Percentiles rank a stretch among this genome's conserved stretches.
Conservation (phyloP, 2,888 invertebrate species). For the Laothoe populi region DNA sequence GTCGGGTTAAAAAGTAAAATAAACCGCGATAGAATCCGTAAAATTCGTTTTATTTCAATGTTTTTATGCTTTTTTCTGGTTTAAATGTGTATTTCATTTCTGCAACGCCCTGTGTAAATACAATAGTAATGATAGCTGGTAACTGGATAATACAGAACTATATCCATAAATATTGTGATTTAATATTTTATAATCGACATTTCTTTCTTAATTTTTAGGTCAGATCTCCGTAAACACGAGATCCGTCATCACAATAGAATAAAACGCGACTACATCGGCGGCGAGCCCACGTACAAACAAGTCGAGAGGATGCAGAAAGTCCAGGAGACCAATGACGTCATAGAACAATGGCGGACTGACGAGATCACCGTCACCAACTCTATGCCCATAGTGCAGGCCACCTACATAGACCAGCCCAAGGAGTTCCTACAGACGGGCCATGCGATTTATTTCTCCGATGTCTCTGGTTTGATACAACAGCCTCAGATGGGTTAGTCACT, state of each 20-base stretch:
- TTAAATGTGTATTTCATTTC: too few relatives aligned
- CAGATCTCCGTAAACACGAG: conserved; percentile 79
- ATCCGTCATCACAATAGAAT: conserved; percentile 74
- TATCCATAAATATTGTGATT: neutral
- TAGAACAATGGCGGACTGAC: conserved; percentile 47
- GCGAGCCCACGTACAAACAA: conserved; percentile 77
- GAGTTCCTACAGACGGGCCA: conserved; percentile 59
- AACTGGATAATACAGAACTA: too few relatives aligned
- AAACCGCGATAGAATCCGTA: too few relatives aligned
- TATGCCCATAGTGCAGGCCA: conserved; percentile 52
- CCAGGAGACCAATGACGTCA: conserved; percentile 50
- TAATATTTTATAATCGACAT: neutral
- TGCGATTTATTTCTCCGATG: conserved; percentile 69
- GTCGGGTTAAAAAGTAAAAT: too few relatives aligned
- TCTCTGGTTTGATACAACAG: conserved; percentile 61
- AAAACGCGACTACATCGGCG: conserved; percentile 78
- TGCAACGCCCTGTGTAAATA: too few relatives aligned
- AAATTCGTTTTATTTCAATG: too few relatives aligned
- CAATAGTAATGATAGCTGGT: too few relatives aligned
- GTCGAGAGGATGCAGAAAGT: conserved; percentile 70
- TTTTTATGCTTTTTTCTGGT: too few relatives aligned
- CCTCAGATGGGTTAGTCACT: conserved; percentile 59
- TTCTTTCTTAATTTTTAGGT: conserved; percentile 47
- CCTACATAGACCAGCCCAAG: conserved; percentile 65
- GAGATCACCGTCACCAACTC: conserved; percentile 43